A percentile compares a stretch with the other conserved stretches of the same genome.
phyloP scores from a whole-genome alignment of 2,797 vertebrate species.

The Hippocampus kuda region DNA sequence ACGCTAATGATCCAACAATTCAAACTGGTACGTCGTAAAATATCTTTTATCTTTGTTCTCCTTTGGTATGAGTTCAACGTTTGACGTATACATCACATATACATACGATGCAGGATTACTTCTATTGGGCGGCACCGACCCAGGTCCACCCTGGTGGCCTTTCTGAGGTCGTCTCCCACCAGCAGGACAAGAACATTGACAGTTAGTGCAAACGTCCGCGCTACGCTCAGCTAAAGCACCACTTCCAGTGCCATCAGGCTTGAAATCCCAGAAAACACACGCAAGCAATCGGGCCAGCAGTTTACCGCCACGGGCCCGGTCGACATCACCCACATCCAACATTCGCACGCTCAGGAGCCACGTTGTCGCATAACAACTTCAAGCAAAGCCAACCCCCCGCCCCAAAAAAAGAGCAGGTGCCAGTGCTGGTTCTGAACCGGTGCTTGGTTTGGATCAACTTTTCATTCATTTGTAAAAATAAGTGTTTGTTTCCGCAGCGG shows the following conservation, averaged over 20 bases:
- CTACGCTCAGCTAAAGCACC: conserved; percentile 72
- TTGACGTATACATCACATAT: conserved; percentile 43
- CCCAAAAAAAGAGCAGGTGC: not conserved
- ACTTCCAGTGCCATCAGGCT: conserved; percentile 76
- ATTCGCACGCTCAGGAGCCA: conserved; percentile 32
- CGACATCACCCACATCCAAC: conserved; percentile 31
- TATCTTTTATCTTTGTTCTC: conserved; percentile 44
- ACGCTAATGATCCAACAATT: conserved; percentile 39
- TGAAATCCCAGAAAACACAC: conserved; percentile 51
- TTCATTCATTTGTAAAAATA: too few species aligned
- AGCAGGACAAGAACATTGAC: conserved; percentile 68
- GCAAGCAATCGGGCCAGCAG: conserved; percentile 52
- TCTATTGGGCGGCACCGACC: conserved; percentile 44
- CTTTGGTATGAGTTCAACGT: conserved; percentile 58
- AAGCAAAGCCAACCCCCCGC: conserved; percentile 24
- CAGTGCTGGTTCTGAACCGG: not conserved
- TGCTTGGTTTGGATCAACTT: not conserved
- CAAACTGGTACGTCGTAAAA: conserved; percentile 47
- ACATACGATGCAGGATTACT: conserved; percentile 48
- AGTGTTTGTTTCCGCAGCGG: not conserved
- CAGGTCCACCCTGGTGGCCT: conserved; percentile 57
- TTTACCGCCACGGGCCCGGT: conserved; percentile 43
- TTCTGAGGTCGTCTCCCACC: conserved; percentile 59
- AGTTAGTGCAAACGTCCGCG: conserved; percentile 78
- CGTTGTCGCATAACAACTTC: conserved; percentile 53